These are phyloP conservation scores for Sapajus apella DNA, from an alignment of 2,113 vertebrate genomes.

Conservation along the genomic window DNA sequence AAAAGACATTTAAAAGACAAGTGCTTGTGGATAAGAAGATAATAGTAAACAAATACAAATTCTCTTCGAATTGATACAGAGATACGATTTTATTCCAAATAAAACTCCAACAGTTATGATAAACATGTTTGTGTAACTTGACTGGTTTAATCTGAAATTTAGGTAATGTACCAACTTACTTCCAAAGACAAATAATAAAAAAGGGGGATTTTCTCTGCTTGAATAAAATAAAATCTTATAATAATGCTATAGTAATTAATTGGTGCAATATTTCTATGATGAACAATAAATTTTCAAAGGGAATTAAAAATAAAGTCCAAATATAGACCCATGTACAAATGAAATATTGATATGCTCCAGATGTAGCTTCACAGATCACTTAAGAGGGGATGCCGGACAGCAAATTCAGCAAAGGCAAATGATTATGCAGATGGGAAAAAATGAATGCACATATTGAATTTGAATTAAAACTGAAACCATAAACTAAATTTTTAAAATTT, in stretches of 20 bases:
- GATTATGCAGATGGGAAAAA: rapidly evolving
- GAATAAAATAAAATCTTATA: neutral
- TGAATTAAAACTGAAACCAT: conserved; percentile 14
- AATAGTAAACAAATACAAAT: neutral
- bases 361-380: neutral
- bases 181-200: neutral
- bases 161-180: neutral
- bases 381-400: neutral
- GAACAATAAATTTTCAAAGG: neutral
- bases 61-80: conserved; percentile 23
- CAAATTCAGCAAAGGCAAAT: neutral
- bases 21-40: neutral
- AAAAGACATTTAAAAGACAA: neutral
- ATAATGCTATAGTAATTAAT: neutral
- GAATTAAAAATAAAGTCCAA: neutral
- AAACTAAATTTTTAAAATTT: neutral
- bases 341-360: neutral
- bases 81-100: neutral
- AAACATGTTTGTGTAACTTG: neutral
- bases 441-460: neutral
- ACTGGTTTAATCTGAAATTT: conserved; percentile 25
- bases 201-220: neutral
- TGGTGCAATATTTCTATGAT: too few species aligned
- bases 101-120: neutral
- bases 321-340: neutral